Base-by-base conservation (phyloP, 2,113 vertebrate genomes). In the Pollimyrus isidori region DNA sequence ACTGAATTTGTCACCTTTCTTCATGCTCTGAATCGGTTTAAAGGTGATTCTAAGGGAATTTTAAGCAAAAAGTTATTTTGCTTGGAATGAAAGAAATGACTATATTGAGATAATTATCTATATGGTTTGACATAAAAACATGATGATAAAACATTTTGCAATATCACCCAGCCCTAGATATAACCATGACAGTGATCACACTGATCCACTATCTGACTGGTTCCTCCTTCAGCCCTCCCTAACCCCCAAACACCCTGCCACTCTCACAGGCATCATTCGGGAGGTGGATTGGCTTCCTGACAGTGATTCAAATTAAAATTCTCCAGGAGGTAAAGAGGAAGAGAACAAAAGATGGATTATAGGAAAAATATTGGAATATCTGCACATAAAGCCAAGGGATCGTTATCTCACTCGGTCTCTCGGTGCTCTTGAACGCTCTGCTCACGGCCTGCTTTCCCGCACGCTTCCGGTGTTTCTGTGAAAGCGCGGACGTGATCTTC, bases 221-320 rank as follows among this genome's bases (percentile, higher is more conserved):
- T 9, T 73, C 39, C 69, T 35, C 69, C 69, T 73, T 35, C 69
- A 15, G 10, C 11, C 1, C 10, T 23, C 10, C 26, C 2, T 3
- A 15, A 21, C 19, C 23, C 82, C 46, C 82, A 73, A 17, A 13
- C 21, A 52, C 52, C 76, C 45, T 58, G 13, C 53, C 19, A 3
- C 69, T 89, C 90, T 85, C 53, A 42, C 86, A 84, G 69, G 19
- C 73, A 42, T 39, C 53, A 91, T 80, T 15, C 35, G 56, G 19
- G 46, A 86, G 83, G 35, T 42, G 87, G 88, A 88, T 50, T 7
- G 26, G 86, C 76, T 21, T 19, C 11, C 13, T 52, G 21, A 49
- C 23, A 39, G 3, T 17, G 50, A 88, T 21, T 42, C 15, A 45
- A 30, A 49, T 86, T 83, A n/a, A 42, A 73, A 23, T n/a, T 42